These are phyloP conservation scores for Hydroisotoma schaefferi DNA, from an alignment of 2,888 invertebrate species.

Conservation along the genomic window DNA sequence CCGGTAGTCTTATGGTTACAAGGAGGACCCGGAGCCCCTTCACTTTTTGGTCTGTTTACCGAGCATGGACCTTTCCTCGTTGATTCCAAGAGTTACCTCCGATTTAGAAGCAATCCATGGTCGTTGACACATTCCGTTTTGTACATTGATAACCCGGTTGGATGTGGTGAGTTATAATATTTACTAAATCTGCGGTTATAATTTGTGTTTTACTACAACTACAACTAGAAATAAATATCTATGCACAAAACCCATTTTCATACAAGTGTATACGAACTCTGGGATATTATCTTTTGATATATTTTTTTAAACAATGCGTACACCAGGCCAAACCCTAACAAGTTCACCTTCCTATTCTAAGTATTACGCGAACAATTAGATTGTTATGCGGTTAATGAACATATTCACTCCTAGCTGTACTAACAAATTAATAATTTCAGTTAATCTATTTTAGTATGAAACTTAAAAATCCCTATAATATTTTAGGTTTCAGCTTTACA, in stretches of 20 bases:
- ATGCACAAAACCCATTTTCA: too few species aligned
- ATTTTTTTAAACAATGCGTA: too few species aligned
- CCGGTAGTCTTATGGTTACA: conserved; percentile 80
- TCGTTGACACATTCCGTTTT: conserved; percentile 71
- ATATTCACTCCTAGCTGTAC: not conserved
- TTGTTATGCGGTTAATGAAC: too few species aligned
- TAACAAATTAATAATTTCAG: not conserved
- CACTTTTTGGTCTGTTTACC: conserved; percentile 73
- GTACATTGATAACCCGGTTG: conserved; percentile 60
- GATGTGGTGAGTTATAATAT: conserved; percentile 40
- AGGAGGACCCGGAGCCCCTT: conserved; percentile 73
- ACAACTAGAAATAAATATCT: too few species aligned
- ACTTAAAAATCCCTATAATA: not conserved
- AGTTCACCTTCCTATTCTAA: too few species aligned
- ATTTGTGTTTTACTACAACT: too few species aligned
- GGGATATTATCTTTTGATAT: too few species aligned
- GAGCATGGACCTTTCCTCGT: conserved; percentile 77
- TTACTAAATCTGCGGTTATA: not conserved
- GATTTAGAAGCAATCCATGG: conserved; percentile 70
- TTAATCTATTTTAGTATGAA: not conserved
- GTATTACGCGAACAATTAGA: too few species aligned
- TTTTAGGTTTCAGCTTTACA: conserved; percentile 80
- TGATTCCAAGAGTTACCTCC: conserved; percentile 49
- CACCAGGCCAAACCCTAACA: too few species aligned
- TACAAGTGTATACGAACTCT: too few species aligned